Evolutionary conservation across 2,888 invertebrate species (phyloP).

Genomic region (Orchesella flavescens): DNA sequence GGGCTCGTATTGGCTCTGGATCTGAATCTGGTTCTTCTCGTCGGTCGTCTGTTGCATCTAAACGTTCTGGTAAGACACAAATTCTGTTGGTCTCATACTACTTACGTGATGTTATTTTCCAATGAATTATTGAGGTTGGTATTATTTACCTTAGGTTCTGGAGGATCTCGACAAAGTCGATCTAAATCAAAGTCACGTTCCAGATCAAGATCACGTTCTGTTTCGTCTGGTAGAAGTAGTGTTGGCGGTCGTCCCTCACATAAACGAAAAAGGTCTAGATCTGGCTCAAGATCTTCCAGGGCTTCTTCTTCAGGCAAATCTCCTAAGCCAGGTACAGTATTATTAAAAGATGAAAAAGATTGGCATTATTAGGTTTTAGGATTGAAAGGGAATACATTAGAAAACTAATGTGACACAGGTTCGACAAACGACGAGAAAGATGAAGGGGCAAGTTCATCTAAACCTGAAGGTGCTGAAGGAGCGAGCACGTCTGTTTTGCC

Average conservation of each 20-base stretch:
- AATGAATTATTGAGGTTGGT: no score
- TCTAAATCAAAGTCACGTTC: constrained; percentile 72
- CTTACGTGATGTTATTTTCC: no score
- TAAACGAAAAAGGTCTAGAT: constrained; percentile 66
- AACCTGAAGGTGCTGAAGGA: constrained; percentile 5
- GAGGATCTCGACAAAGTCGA: constrained; percentile 67
- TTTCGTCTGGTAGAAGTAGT: constrained; percentile 68
- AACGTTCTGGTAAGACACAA: constrained; percentile 70
- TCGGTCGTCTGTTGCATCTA: constrained; percentile 70
- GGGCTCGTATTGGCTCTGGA: constrained; percentile 68
- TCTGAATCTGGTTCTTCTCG: constrained; percentile 70
- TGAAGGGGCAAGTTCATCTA: constrained; percentile 7
- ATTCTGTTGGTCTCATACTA: no score
- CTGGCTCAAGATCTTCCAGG: constrained; percentile 55
- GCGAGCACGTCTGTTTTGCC: constrained; percentile 37
- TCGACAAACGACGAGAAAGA: constrained; percentile 1
- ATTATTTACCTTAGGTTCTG: constrained; percentile 31
- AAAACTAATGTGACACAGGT: neutral
- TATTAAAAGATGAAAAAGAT: no score
- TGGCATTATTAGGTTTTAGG: neutral
- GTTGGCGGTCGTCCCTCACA: constrained; percentile 49
- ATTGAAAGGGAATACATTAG: neutral
- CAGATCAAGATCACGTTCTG: constrained; percentile 70
- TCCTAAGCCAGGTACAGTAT: constrained; percentile 72
- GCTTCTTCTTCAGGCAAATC: constrained; percentile 71